Conservation (phyloP, 1,140 invertebrate genomes). For the Capitella teleta region DNA sequence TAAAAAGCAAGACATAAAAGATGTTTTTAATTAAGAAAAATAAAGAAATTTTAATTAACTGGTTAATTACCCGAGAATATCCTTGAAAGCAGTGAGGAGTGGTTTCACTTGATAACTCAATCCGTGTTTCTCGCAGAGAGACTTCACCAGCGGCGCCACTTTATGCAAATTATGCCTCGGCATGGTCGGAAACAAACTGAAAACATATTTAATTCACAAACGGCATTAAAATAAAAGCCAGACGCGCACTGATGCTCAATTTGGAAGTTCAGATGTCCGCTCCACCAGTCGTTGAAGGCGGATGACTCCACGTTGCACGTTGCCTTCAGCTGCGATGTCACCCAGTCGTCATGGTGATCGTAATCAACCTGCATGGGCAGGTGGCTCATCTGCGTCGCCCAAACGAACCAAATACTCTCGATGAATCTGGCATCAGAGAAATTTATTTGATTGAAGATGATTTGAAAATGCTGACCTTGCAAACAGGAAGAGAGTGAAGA, state of each 20-base stretch:
- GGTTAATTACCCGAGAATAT: conserved; percentile 32
- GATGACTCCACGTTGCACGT: conserved; percentile 36
- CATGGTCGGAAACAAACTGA: conserved; percentile 41
- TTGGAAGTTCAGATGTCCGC: conserved; percentile 14
- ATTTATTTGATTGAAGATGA: too few relatives aligned
- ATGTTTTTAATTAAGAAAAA: background rate
- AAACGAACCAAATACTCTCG: conserved; percentile 40
- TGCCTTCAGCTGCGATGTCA: conserved; percentile 27
- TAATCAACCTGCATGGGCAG: conserved; percentile 37
- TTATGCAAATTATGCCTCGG: conserved; percentile 39
- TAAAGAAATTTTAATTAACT: background rate
- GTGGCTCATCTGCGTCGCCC: conserved; percentile 41
- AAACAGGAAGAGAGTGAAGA: conserved; percentile 12
- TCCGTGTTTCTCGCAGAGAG: conserved; percentile 36
- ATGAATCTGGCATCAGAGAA: conserved; percentile 21
- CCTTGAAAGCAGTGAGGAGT: conserved; percentile 28
- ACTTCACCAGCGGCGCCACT: conserved; percentile 32
- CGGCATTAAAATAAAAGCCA: background rate
- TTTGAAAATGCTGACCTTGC: too few relatives aligned
- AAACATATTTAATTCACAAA: background rate
- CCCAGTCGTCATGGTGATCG: conserved; percentile 28
- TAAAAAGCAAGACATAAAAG: background rate
- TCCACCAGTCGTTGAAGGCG: conserved; percentile 39
- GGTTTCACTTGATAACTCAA: conserved; percentile 32
- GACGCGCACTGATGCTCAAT: conserved; percentile 13